Conservation (phyloP, 2,797 vertebrate genomes). For the Dendrocincla tyrannina region DNA sequence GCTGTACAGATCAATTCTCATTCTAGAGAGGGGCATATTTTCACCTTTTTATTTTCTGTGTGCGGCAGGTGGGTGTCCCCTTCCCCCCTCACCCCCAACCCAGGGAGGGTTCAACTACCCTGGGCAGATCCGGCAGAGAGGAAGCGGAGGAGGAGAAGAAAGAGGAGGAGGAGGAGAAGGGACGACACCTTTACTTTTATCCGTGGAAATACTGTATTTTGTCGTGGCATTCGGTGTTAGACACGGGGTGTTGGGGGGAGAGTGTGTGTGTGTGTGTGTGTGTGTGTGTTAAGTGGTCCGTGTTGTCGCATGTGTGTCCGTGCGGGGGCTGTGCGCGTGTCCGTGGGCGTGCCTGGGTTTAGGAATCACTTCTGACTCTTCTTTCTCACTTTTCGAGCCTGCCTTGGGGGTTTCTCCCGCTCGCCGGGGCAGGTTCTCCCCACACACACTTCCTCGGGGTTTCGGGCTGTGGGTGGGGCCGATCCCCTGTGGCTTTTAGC, state of each 20-base stretch:
- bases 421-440: not conserved
- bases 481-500: not conserved
- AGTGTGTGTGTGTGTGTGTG: not conserved
- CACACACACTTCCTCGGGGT: not conserved
- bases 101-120: not conserved
- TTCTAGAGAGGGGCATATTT: slow-evolving; percentile 78
- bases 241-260: not conserved
- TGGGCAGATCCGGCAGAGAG: not conserved
- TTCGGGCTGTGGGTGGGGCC: not conserved
- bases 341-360: not conserved
- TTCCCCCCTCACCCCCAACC: not conserved
- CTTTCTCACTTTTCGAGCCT: not conserved
- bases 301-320: not conserved
- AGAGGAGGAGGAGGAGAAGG: not conserved
- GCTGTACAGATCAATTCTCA: slow-evolving; percentile 80
- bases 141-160: not conserved
- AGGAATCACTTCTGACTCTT: not conserved
- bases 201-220: slow-evolving; percentile 26
- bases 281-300: not conserved
- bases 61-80: slow-evolving; percentile 17
- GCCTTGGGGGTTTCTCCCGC: not conserved
- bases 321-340: not conserved
- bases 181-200: not conserved
- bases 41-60: slow-evolving; percentile 63
- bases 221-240: slow-evolving; percentile 36